These are phyloP conservation scores for Ifrita kowaldi DNA, from an alignment of 2,113 vertebrate species.

Conservation along the genomic window DNA sequence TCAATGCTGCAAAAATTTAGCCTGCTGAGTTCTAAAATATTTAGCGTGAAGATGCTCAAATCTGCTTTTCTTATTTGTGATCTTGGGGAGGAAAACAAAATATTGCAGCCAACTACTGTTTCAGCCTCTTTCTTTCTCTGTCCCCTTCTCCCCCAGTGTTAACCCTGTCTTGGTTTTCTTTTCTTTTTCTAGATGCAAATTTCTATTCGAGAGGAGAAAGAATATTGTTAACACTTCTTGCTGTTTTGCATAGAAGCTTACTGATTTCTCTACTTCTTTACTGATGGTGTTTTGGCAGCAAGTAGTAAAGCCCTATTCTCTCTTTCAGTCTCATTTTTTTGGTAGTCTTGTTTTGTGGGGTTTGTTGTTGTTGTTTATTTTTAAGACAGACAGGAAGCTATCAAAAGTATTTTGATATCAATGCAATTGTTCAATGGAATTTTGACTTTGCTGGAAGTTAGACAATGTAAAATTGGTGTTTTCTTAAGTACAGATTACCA, in stretches of 20 bases:
- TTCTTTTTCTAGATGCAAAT: not conserved
- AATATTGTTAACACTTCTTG: not conserved
- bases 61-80: not conserved
- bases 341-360: rapidly evolving
- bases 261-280: not conserved
- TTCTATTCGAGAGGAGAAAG: not conserved
- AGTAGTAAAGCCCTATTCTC: not conserved
- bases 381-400: not conserved
- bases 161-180: not conserved
- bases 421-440: not conserved
- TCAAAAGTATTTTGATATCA: not conserved
- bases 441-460: not conserved
- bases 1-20: not conserved
- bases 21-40: not conserved
- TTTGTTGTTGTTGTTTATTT: not conserved
- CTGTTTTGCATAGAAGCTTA: not conserved
- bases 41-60: not conserved
- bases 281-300: not conserved
- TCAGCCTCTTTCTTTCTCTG: not conserved
- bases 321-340: not conserved
- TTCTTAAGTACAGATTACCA: not conserved
- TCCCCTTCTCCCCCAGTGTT: too few species aligned
- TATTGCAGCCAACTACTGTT: not conserved
- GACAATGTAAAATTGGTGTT: not conserved
- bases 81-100: not conserved